These are phyloP conservation scores for Falcaria lacertinaria DNA, from an alignment of 2,888 invertebrate genomes.

Conservation along the genomic window DNA sequence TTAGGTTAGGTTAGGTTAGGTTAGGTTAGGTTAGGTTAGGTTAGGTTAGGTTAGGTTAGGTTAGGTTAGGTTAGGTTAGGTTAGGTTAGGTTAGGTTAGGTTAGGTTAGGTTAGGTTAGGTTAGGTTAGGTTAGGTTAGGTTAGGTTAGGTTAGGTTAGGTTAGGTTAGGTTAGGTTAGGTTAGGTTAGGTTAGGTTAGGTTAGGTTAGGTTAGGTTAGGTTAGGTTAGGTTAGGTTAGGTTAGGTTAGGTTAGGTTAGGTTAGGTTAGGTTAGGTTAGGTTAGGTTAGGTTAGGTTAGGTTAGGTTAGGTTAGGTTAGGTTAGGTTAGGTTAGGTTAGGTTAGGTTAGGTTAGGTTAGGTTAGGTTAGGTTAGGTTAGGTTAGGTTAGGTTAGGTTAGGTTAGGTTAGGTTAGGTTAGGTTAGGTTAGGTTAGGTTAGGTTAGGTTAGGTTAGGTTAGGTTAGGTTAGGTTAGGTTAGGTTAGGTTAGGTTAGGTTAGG, in stretches of 20 bases:
- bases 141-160: constrained; percentile 8
- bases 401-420: constrained; percentile 13
- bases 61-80: constrained; percentile 8
- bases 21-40: constrained; percentile 8
- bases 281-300: constrained; percentile 12
- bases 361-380: constrained; percentile 17
- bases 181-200: constrained; percentile 8
- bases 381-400: constrained; percentile 14
- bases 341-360: constrained; percentile 19
- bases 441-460: constrained; percentile 4
- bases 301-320: constrained; percentile 15
- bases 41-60: constrained; percentile 7
- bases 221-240: constrained; percentile 10
- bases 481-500: neutral
- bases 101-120: constrained; percentile 9
- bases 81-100: constrained; percentile 10
- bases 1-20: constrained; percentile 11
- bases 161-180: constrained; percentile 7
- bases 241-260: constrained; percentile 2
- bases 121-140: constrained; percentile 8
- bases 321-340: constrained; percentile 19
- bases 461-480: constrained; percentile 2
- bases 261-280: constrained; percentile 3
- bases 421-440: constrained; percentile 10
- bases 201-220: constrained; percentile 3